These are phyloP conservation scores for Ceyx erithaca DNA, from an alignment of 2,797 vertebrate species.

Conservation along the genomic window DNA sequence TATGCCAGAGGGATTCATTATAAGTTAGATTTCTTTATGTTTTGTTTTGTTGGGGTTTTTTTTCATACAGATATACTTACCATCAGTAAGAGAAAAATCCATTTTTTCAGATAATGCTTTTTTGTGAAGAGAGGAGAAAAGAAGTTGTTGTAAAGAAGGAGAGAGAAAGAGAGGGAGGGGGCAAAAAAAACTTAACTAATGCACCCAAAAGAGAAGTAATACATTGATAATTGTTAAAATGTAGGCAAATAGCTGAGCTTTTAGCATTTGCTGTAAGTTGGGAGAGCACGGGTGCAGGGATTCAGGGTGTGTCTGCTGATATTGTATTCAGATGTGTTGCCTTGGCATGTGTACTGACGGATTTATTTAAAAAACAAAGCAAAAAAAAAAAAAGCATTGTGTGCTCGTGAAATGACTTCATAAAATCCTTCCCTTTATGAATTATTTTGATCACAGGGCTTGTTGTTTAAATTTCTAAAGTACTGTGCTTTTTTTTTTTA, in stretches of 20 bases:
- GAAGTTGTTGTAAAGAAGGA: background rate
- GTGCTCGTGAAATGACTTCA: constrained; percentile 81
- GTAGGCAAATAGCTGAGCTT: constrained; percentile 58
- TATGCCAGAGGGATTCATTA: constrained; percentile 73
- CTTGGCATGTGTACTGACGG: constrained; percentile 81
- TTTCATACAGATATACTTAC: constrained; percentile 53
- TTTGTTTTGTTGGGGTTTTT: constrained; percentile 43
- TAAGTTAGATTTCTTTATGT: constrained; percentile 69
- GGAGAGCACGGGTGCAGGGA: constrained; percentile 68
- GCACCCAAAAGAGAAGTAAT: background rate
- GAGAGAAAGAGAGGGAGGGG: background rate
- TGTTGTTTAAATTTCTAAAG: constrained; percentile 82
- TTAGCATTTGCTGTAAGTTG: constrained; percentile 63
- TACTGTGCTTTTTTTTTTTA: constrained; percentile 75
- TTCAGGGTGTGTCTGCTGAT: constrained; percentile 82
- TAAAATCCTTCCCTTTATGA: constrained; percentile 84
- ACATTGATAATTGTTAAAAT: constrained; percentile 57
- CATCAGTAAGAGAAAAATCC: constrained; percentile 28
- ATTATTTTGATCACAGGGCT: constrained; percentile 84
- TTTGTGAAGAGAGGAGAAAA: constrained; percentile 27
- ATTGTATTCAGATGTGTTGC: constrained; percentile 86
- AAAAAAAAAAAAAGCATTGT: constrained; percentile 80
- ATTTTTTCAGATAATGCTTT: constrained; percentile 44
- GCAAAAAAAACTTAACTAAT: background rate
- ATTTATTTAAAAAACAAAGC: constrained; percentile 83